phyloP scores from a whole-genome alignment of 1,140 invertebrate genomes.

The Euborellia annulipes region DNA sequence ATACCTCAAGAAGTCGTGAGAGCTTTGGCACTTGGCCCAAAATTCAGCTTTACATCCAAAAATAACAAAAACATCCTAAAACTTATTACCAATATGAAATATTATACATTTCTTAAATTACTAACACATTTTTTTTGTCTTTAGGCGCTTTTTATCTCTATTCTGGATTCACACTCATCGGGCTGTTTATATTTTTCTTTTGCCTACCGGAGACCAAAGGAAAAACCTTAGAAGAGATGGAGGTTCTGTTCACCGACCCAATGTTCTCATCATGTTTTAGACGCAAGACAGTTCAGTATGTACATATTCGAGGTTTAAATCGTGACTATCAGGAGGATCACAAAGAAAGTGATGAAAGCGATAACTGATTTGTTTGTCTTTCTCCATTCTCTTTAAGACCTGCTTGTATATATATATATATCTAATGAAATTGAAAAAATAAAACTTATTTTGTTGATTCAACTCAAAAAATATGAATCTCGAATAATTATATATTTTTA shows the following conservation, averaged over 20 bases:
- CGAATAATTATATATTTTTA: too few species aligned
- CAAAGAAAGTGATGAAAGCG: slow-evolving; percentile 10
- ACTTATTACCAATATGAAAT: too few species aligned
- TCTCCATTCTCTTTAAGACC: too few species aligned
- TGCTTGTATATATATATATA: too few species aligned
- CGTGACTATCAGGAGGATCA: slow-evolving; percentile 7
- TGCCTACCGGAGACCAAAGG: slow-evolving; percentile 40
- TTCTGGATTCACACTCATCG: slow-evolving; percentile 30
- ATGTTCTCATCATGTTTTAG: slow-evolving; percentile 1
- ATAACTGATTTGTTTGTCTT: slow-evolving; percentile 1
- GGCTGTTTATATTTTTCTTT: slow-evolving; percentile 31
- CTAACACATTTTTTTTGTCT: slow-evolving; percentile 15
- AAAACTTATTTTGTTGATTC: too few species aligned
- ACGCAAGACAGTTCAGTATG: slow-evolving; percentile 10
- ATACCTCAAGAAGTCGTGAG: too few species aligned
- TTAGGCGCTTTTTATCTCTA: slow-evolving; percentile 40
- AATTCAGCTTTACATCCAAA: too few species aligned
- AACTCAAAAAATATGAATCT: too few species aligned
- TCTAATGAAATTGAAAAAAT: too few species aligned
- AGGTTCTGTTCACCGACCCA: slow-evolving; percentile 25
- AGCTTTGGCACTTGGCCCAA: too few species aligned
- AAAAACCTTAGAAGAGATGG: slow-evolving; percentile 34
- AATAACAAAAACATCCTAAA: too few species aligned
- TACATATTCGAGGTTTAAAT: slow-evolving; percentile 12
- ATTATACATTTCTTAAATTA: too few species aligned